Base-by-base conservation (phyloP, 2,113 vertebrate species). In the Stictonetta naevosa region DNA sequence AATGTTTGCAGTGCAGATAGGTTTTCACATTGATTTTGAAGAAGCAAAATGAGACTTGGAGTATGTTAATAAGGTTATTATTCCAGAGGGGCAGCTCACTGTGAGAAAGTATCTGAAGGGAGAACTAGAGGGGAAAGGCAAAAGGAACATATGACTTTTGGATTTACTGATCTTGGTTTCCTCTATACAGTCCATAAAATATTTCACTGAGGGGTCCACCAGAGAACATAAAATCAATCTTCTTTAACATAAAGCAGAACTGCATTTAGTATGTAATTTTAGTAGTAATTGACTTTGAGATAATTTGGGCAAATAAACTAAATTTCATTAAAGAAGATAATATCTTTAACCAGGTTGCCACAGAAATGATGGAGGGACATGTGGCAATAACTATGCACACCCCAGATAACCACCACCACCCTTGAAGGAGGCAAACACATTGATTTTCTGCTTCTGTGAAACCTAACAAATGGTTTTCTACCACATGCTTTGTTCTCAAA, bases 361-460 rank as follows among this genome's bases (percentile, higher is more conserved):
- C 88, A 86, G 88, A 92, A 95, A 64, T 29, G 44, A 71, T 68
- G 69, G 77, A 64, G 44, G 91, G 76, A 82, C 62, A 38, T 8
- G 14, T 48, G 84, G 81, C 84, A 96, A 33, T 89, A 72, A 94
- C 53, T 67, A 75, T 68, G 71, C 56, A 68, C 59, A 84, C 40
- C 74, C 86, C 28, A 93, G 92, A 91, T 96, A 89, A 91, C 40
- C 73, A 50, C 60, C n/a, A 52, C 13, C 31, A 22, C 22, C 59
- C 58, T 91, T 53, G 36, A 17, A 86, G 81, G 50, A 91, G 62
- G 40, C 50, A 95, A 80, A 55, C 33, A 26, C 91, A 95, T 83
- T 62, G 92, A 94, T 95, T 94, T 94, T 93, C 77, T 95, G 90
- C 90, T 85, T 87, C 73, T 92, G 19, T 89, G 86, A 91, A 92